Evolutionary conservation across 2,888 invertebrate species (phyloP).

Genomic region (Auanema freiburgensis): DNA sequence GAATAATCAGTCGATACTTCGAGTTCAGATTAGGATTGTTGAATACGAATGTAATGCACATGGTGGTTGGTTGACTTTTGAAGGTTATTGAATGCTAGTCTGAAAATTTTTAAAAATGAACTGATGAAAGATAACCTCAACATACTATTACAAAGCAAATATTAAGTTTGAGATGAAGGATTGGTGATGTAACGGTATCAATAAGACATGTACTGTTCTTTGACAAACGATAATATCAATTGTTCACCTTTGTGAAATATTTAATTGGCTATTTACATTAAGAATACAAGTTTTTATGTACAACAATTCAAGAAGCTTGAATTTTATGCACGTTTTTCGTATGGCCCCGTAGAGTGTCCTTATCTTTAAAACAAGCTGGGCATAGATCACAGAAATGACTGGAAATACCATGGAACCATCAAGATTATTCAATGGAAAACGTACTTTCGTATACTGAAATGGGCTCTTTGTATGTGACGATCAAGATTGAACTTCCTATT

Average conservation of each 20-base stretch:
- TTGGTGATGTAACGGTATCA: no score
- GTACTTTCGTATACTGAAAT: slow-evolving; percentile 20
- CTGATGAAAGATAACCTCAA: not conserved
- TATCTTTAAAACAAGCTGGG: slow-evolving; percentile 16
- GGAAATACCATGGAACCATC: not conserved
- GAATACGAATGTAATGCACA: slow-evolving; percentile 43
- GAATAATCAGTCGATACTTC: slow-evolving; percentile 48
- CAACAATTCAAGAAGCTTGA: not conserved
- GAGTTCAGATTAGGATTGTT: slow-evolving; percentile 21
- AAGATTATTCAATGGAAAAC: not conserved
- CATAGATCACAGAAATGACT: slow-evolving; percentile 15
- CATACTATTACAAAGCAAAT: slow-evolving; percentile 1
- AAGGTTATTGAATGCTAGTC: not conserved
- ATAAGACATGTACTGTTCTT: no score
- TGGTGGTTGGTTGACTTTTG: not conserved
- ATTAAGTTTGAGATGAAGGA: no score
- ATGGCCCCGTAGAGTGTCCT: slow-evolving; percentile 13
- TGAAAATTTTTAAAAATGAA: not conserved
- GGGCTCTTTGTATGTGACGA: slow-evolving; percentile 18
- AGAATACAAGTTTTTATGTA: no score
- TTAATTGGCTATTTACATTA: no score
- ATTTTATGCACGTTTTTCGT: slow-evolving; percentile 8
- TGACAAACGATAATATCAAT: no score
- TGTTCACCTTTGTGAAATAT: no score
- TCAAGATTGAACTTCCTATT: slow-evolving; percentile 14